Percentiles rank a stretch among this genome's conserved stretches.
Conservation (phyloP, 2,888 invertebrate genomes). For the Melanostoma scalare region DNA sequence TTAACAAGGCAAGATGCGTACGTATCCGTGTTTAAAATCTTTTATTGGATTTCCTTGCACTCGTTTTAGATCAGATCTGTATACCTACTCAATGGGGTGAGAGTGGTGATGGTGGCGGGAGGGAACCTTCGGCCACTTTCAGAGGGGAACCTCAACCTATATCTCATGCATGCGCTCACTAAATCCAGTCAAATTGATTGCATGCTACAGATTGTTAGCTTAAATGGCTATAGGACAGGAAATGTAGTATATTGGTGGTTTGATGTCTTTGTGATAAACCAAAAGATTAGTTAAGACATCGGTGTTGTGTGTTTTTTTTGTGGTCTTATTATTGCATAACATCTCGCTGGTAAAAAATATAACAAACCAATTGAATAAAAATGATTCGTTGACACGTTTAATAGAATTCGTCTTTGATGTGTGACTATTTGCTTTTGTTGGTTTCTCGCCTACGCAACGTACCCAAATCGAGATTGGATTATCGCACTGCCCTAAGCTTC, state of each 20-base stretch:
- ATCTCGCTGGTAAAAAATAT: slow-evolving; percentile 14
- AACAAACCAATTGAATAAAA: slow-evolving; percentile 31
- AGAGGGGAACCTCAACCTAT: slow-evolving; percentile 12
- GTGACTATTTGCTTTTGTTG: slow-evolving; percentile 36
- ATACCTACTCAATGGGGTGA: slow-evolving; percentile 7
- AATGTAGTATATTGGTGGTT: slow-evolving; percentile 55
- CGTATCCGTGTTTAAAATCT: slow-evolving; percentile 72
- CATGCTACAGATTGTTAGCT: slow-evolving; percentile 69
- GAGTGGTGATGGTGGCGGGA: slow-evolving; percentile 14
- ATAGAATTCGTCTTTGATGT: slow-evolving; percentile 47
- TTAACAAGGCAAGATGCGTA: slow-evolving; percentile 70
- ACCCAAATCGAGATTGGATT: slow-evolving; percentile 54
- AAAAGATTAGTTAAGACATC: slow-evolving; percentile 71
- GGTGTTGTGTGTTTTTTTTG: slow-evolving; percentile 24
- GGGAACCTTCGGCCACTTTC: slow-evolving; percentile 41
- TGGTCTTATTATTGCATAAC: slow-evolving; percentile 58
- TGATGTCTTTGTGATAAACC: slow-evolving; percentile 70
- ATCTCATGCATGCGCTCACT: slow-evolving; percentile 69
- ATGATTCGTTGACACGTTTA: slow-evolving; percentile 60
- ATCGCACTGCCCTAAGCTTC: slow-evolving; percentile 56
- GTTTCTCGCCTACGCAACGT: slow-evolving; percentile 57
- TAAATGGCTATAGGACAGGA: slow-evolving; percentile 66
- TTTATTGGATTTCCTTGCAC: slow-evolving; percentile 71
- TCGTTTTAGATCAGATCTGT: slow-evolving; percentile 62
- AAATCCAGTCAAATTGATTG: slow-evolving; percentile 72